Conservation (phyloP, 1,140 invertebrate genomes). For the Brachionus angularis region DNA sequence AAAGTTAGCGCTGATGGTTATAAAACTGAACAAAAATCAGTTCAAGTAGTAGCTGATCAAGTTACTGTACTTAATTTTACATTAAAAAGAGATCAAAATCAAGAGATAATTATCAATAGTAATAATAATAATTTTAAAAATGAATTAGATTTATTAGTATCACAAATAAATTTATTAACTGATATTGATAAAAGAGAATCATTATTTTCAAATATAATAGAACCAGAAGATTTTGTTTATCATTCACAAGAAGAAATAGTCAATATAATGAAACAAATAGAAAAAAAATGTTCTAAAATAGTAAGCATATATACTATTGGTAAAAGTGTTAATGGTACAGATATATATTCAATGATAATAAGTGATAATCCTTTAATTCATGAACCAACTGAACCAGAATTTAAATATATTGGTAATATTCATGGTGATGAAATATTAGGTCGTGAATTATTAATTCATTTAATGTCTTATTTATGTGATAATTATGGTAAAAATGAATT, state of each 20-base stretch:
- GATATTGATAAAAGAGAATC: neutral
- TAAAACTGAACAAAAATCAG: constrained; percentile 5
- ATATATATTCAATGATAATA: constrained; percentile 74
- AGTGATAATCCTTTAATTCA: constrained; percentile 71
- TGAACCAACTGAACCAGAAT: constrained; percentile 64
- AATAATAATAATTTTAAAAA: constrained; percentile 1
- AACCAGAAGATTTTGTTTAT: neutral
- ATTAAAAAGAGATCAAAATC: constrained; percentile 4
- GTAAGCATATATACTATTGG: constrained; percentile 64
- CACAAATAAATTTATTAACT: constrained; percentile 3
- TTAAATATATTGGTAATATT: constrained; percentile 86
- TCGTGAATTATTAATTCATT: constrained; percentile 71
- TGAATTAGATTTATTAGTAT: constrained; percentile 15
- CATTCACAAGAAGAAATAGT: constrained; percentile 1
- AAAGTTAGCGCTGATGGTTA: constrained; percentile 16
- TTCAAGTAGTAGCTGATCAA: neutral
- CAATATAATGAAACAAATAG: neutral
- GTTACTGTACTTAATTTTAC: constrained; percentile 26
- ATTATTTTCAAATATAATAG: neutral
- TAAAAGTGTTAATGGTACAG: constrained; percentile 71
- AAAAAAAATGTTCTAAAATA: constrained; percentile 25
- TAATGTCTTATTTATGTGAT: constrained; percentile 76
- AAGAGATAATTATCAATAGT: constrained; percentile 8
- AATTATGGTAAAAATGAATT: constrained; percentile 68
- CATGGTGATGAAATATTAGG: constrained; percentile 86